Evolutionary conservation across 2,113 vertebrate species (phyloP).

Genomic region (Tetrao urogallus): DNA sequence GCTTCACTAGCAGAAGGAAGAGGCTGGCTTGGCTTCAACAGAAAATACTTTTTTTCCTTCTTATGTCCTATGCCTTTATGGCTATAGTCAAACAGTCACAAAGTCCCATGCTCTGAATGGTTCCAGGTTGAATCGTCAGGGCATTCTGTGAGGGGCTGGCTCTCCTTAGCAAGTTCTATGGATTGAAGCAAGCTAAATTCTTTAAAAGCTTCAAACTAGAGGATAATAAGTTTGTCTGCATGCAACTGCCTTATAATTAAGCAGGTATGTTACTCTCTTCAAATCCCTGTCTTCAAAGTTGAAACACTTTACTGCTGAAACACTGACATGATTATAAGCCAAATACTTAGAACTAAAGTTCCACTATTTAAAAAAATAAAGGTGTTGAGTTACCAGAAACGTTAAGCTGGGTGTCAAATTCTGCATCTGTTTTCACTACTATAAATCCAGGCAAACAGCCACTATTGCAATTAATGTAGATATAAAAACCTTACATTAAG

Average conservation of each 20-base stretch:
- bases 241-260: neutral
- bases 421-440: neutral
- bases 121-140: neutral
- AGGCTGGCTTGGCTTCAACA: neutral
- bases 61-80: neutral
- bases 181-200: neutral
- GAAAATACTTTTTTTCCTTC: neutral
- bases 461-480: neutral
- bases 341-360: neutral
- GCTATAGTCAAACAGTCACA: neutral
- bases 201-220: neutral
- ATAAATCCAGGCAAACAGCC: neutral
- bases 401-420: neutral
- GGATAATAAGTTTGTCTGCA: neutral
- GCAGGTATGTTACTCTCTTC: neutral
- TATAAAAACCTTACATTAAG: neutral
- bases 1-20: neutral
- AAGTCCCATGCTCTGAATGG: rapidly evolving
- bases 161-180: neutral
- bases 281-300: neutral
- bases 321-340: neutral
- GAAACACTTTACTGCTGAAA: neutral
- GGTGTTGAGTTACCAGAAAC: neutral
- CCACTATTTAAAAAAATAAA: neutral
- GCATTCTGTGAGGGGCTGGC: neutral